Base-by-base conservation (phyloP, 2,113 vertebrate species). In the Pangasianodon hypophthalmus region DNA sequence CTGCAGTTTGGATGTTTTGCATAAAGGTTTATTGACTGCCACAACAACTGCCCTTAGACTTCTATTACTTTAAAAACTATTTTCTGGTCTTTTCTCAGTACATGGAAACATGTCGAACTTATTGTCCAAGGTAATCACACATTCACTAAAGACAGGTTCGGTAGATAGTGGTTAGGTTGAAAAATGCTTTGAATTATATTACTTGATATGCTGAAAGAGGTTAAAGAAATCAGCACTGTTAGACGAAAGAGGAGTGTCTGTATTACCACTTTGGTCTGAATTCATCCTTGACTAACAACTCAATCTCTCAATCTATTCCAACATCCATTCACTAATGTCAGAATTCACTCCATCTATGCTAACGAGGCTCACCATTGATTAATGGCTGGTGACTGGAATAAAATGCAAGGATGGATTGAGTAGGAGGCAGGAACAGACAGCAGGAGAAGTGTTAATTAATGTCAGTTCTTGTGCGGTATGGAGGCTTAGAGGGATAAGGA, bases 341-440 rank as follows among this genome's bases (percentile, higher is more conserved):
- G 67, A 71, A 56, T 56, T 73, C 52, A 85, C 32, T 54, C 6
- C 9, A 81, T 3, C 67, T 60, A 52, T 56, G 52, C 18, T 62
- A 82, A 77, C 21, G 71, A 60, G 81, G 54, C 48, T 88, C 24
- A 69, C 14, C 88, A 88, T 1, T 77, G 85, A 88, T 89, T 84
- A 84, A 86, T 54, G 50, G 67, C 29, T 85, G 54, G 29, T 54
- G 16, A 46, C 32, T 5, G 29, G 21, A 64, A 84, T 32, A 60
- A 32, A 41, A 62, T 37, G 50, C 37, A 81, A 7, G 14, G 21
- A n/a, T 60, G 71, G 84, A 29, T 50, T 71, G 73, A 69, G 44
- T 2, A 21, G 64, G 11, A 92, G 92, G 93, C 58, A 92, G 86
- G 94, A 89, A 6, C 4, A 62, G 16, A 84, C 50, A 52, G 80